Percentiles rank a stretch among this genome's conserved stretches.
phyloP scores from a whole-genome alignment of 1,140 invertebrate genomes.

The Drosophila setifemur region DNA sequence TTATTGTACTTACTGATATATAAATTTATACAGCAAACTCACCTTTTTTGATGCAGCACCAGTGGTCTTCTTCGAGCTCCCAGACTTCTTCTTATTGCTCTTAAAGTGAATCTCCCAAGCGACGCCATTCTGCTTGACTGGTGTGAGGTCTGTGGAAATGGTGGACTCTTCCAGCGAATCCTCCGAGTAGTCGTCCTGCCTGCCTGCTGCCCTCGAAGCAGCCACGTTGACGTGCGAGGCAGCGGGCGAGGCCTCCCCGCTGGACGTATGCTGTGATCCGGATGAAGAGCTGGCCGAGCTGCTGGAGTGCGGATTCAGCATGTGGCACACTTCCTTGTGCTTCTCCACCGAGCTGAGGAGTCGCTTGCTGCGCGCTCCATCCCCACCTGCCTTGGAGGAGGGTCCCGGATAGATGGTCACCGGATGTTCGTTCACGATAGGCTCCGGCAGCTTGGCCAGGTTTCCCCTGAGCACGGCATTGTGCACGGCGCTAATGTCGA shows the following conservation, averaged over 20 bases:
- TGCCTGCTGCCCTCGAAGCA: conserved; percentile 4
- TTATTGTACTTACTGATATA: too few species aligned
- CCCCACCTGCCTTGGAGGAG: conserved; percentile 34
- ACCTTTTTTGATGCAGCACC: conserved; percentile 44
- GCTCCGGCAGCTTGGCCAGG: conserved; percentile 76
- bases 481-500: conserved; percentile 81
- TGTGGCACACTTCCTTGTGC: conserved; percentile 89
- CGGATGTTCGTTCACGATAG: conserved; percentile 84
- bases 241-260: conserved; percentile 58
- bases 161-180: conserved; percentile 89
- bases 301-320: conserved; percentile 69
- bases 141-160: conserved; percentile 84
- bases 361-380: conserved; percentile 82
- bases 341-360: conserved; percentile 88
- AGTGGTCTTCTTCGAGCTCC: conserved; percentile 24
- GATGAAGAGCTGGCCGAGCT: conserved; percentile 54
- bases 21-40: too few species aligned
- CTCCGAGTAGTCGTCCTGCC: conserved; percentile 87
- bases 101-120: conserved; percentile 91
- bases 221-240: conserved; percentile 59
- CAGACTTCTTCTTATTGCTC: conserved; percentile 60
- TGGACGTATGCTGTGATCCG: conserved; percentile 54
- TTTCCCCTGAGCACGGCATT: conserved; percentile 79
- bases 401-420: conserved; percentile 85
- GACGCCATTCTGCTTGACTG: conserved; percentile 89